Base-by-base conservation (phyloP, 1,140 invertebrate species). In the Trichoplusia ni region DNA sequence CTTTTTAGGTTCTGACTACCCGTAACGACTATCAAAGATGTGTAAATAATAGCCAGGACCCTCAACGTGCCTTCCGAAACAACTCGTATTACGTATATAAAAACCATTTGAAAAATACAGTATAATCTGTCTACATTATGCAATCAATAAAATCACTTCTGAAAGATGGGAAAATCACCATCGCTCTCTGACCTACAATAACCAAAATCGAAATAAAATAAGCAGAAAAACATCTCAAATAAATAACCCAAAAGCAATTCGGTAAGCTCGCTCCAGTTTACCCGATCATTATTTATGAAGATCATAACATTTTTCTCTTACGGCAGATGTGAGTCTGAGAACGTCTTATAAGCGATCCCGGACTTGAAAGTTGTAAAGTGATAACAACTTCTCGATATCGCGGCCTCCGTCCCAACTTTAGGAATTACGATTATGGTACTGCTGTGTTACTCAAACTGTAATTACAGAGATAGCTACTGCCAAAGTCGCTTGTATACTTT, bases 371-470 rank as follows among this genome's bases (percentile, higher is more conserved):
- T 65, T 58, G 40, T 25, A 27, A 58, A 58, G 47, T 46, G 64
- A 65, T 60, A 65, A 59, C 54, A 65, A 65, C 64, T 65, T 65
- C 23, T 23, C 54, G 46, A 49, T 65, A 42, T 49, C 46, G 19
- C 21, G 44, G 16, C 38, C 25, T 42, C 38, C 54, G 29, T 51
- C 25, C 40, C 54, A 65, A 65, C 23, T 65, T 59, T 38, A 25
- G 44, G 40, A 49, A 60, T 60, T 65, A 65, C 64, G 64, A 59
- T 59, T 65, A 65, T 60, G 54, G 44, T 65, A 19, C 54, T 31
- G 54, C 38, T 44, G 29, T 58, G 54, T 58, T 31, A 58, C 54
- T 58, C 54, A 58, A 58, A 58, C 54, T 58, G 54, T 58, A 58
- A 58, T 58, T 58, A 58, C 54, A 42, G 27, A 58, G 38, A 58